Conservation (phyloP, 1,140 invertebrate genomes). For the Cotesia glomerata region DNA sequence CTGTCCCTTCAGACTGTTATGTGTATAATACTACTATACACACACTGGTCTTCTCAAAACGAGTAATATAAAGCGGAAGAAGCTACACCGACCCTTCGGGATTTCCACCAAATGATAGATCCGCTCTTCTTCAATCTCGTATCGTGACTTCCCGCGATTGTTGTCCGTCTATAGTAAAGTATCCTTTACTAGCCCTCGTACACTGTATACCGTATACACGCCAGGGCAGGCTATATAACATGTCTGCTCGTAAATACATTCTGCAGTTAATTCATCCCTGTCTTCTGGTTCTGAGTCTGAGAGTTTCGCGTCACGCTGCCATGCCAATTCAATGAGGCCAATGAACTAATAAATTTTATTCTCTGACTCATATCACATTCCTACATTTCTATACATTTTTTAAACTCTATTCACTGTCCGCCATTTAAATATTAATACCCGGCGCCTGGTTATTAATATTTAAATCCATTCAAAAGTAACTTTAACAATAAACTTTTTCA, state of each 20-base stretch:
- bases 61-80: not conserved
- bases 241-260: constrained; percentile 2
- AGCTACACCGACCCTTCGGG: not conserved
- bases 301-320: constrained; percentile 10
- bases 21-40: no score
- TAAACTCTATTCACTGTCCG: not conserved
- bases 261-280: constrained; percentile 20
- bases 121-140: constrained; percentile 21
- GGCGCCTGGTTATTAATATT: no score
- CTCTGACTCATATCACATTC: not conserved
- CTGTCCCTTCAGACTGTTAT: no score
- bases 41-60: not conserved
- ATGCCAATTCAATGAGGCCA: constrained; percentile 13
- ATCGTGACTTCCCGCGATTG: constrained; percentile 18
- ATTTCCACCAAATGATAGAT: constrained; percentile 20
- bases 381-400: not conserved
- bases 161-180: not conserved
- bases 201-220: no score
- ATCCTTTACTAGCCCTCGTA: no score
- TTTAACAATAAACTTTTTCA: no score
- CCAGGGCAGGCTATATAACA: no score
- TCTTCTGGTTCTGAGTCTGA: not conserved
- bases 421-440: no score
- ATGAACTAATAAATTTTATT: constrained; percentile 10
- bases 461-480: no score